These are phyloP conservation scores for Oryctes rhinoceros DNA, from an alignment of 1,140 invertebrate species.

Conservation along the genomic window DNA sequence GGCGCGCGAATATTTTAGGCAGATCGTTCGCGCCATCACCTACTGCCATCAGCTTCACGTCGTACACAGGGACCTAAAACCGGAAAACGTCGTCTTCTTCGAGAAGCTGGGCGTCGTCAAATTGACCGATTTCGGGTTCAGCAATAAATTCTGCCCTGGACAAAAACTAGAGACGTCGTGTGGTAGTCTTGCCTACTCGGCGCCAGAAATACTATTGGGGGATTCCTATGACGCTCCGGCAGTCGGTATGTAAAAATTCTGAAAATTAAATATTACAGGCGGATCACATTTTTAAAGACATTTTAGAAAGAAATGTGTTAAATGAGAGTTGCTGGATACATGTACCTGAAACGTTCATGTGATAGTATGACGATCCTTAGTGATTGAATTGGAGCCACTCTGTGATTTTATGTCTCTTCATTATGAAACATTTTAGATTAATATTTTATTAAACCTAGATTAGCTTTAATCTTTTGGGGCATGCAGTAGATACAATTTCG, in stretches of 20 bases:
- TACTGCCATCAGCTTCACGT: conserved; percentile 97
- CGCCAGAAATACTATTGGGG: conserved; percentile 97
- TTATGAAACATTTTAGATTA: too few species aligned
- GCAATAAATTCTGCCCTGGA: conserved; percentile 95
- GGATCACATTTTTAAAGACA: neutral
- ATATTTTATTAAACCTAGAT: too few species aligned
- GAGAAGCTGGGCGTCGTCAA: conserved; percentile 97
- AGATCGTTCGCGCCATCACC: conserved; percentile 96
- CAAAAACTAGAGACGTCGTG: conserved; percentile 98
- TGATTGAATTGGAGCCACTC: too few species aligned
- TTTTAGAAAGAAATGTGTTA: too few species aligned
- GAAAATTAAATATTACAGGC: neutral
- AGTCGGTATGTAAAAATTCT: conserved; percentile 73
- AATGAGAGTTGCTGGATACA: too few species aligned
- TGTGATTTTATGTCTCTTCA: too few species aligned
- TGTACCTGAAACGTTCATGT: too few species aligned
- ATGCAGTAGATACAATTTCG: too few species aligned
- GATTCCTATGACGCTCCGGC: conserved; percentile 94
- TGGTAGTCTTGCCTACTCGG: conserved; percentile 99
- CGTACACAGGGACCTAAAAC: conserved; percentile 95
- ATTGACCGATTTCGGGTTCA: conserved; percentile 99
- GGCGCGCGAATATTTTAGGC: conserved; percentile 90
- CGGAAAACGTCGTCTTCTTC: conserved; percentile 99
- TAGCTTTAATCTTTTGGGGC: too few species aligned
- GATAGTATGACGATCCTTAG: too few species aligned